Conservation (phyloP, 2,113 vertebrate species). For the Engystomops pustulosus region DNA sequence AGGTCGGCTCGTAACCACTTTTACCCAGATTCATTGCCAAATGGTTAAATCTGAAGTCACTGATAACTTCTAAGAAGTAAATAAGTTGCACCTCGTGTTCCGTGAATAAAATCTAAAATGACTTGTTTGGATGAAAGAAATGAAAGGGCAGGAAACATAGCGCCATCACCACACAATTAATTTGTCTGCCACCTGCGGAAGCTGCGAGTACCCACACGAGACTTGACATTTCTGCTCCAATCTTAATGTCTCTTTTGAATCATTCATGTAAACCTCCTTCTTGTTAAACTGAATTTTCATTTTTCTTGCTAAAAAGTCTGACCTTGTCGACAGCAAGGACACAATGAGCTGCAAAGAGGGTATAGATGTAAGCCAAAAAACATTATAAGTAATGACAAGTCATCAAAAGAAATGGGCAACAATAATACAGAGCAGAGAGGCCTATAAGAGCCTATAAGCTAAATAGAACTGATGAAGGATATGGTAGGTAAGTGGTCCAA, state of each 20-base stretch:
- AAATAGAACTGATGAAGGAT: not conserved
- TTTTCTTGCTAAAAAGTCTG: constrained; percentile 5
- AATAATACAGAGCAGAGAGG: not conserved
- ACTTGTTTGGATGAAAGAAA: not conserved
- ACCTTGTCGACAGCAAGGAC: constrained; percentile 21
- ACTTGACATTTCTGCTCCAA: constrained; percentile 44
- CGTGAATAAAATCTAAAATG: constrained; percentile 14
- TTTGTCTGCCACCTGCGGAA: constrained; percentile 35
- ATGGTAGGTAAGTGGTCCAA: not conserved
- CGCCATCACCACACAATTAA: constrained; percentile 37
- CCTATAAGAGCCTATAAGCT: not conserved
- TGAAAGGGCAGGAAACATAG: constrained; percentile 27
- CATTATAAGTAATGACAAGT: not conserved
- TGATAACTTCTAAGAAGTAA: not conserved
- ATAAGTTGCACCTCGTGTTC: not conserved
- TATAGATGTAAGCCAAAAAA: not conserved
- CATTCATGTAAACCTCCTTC: constrained; percentile 5
- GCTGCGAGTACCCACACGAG: constrained; percentile 33
- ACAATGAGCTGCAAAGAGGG: not conserved
- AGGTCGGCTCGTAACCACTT: not conserved
- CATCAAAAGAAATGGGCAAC: not conserved
- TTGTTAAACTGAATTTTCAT: not conserved
- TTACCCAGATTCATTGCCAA: not conserved
- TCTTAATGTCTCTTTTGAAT: constrained; percentile 26
- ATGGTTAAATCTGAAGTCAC: not conserved